Evolutionary conservation across 2,113 vertebrate genomes (phyloP).

Genomic region (Coturnix japonica): DNA sequence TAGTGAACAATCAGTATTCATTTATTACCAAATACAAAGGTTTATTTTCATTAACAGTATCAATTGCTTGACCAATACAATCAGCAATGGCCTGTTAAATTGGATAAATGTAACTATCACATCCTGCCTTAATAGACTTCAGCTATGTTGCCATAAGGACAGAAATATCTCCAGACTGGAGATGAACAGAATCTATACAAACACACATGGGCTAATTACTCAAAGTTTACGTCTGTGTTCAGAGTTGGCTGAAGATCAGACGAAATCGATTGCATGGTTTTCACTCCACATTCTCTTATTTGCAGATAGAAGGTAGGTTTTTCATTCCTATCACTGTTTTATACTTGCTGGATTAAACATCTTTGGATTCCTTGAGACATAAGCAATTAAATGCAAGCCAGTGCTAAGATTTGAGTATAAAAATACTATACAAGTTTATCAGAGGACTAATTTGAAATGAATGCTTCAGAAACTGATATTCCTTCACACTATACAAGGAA

Average conservation of each 20-base stretch:
- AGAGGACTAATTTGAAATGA: not conserved
- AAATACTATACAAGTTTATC: conserved; percentile 23
- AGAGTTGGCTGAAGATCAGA: conserved; percentile 69
- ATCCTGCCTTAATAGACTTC: not conserved
- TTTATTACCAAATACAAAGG: conserved; percentile 25
- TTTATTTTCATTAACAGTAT: conserved; percentile 13
- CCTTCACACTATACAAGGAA: not conserved
- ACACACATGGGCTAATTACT: conserved; percentile 60
- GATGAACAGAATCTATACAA: conserved; percentile 40
- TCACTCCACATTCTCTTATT: conserved; percentile 60
- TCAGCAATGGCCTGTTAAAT: conserved; percentile 13
- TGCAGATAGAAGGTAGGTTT: conserved; percentile 54
- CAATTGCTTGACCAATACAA: conserved; percentile 7
- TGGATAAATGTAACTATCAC: not conserved
- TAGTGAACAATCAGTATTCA: not conserved
- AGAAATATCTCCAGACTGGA: conserved; percentile 39
- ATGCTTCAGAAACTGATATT: not conserved
- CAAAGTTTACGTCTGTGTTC: conserved; percentile 57
- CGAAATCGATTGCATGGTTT: conserved; percentile 36
- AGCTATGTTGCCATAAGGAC: conserved; percentile 8
- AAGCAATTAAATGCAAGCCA: conserved; percentile 73
- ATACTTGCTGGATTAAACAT: conserved; percentile 1
- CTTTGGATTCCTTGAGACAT: conserved; percentile 74
- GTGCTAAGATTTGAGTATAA: conserved; percentile 40
- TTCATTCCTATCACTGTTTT: not conserved